Conservation (phyloP, 2,888 invertebrate species). For the Syrista parreyssii region DNA sequence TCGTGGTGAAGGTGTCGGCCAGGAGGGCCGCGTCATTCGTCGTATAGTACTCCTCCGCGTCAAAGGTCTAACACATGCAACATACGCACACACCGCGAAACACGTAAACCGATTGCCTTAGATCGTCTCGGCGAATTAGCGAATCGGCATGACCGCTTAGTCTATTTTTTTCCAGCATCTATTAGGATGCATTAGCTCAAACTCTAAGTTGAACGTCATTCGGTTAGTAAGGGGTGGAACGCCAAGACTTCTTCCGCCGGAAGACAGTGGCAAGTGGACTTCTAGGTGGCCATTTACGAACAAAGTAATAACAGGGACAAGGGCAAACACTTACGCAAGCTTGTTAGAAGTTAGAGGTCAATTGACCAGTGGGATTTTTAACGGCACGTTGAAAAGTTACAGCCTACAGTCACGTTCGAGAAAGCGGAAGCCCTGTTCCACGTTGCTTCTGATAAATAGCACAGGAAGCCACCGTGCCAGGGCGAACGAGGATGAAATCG, state of each 20-base stretch:
- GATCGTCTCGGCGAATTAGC: not conserved
- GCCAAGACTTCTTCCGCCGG: no score
- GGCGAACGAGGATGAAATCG: not conserved
- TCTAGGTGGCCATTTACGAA: slow-evolving; percentile 18
- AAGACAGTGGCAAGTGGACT: no score
- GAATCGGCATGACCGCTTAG: no score
- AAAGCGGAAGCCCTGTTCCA: slow-evolving; percentile 6
- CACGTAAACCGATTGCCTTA: not conserved
- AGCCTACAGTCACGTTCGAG: slow-evolving; percentile 8
- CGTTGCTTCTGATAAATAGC: no score
- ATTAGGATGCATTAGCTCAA: no score
- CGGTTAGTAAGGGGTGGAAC: no score
- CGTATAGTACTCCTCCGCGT: slow-evolving; percentile 95
- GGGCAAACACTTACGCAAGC: slow-evolving; percentile 52
- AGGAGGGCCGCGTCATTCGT: slow-evolving; percentile 95
- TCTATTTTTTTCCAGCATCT: no score
- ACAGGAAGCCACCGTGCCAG: not conserved
- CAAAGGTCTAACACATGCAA: slow-evolving; percentile 80
- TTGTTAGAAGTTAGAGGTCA: slow-evolving; percentile 30
- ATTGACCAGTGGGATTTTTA: no score
- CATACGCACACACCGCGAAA: slow-evolving; percentile 43
- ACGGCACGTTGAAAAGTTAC: no score
- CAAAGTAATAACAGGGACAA: slow-evolving; percentile 31
- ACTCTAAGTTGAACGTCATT: no score
- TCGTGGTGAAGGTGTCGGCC: slow-evolving; percentile 92